Percentiles rank a stretch among this genome's conserved stretches.
Evolutionary conservation across 1,140 invertebrate species (phyloP).

Genomic region (Drosophila tristis): DNA sequence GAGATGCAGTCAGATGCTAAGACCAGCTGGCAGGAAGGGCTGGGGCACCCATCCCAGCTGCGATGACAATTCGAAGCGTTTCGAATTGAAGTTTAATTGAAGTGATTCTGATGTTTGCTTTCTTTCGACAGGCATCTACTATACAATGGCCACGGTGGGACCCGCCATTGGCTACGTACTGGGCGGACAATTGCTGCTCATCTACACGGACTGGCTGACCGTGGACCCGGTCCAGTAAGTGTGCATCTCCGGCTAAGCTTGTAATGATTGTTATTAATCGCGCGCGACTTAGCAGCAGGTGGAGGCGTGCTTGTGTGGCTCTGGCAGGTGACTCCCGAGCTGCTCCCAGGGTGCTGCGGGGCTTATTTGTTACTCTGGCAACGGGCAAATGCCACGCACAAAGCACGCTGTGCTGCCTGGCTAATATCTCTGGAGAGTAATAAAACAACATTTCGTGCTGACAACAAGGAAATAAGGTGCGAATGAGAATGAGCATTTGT

Average conservation of each 20-base stretch:
- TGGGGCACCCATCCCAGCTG: too few species aligned
- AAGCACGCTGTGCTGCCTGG: conserved; percentile 36
- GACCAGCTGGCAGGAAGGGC: background rate
- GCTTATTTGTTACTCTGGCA: conserved; percentile 67
- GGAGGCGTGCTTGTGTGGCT: conserved; percentile 2
- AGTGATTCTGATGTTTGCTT: conserved; percentile 31
- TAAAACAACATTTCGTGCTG: conserved; percentile 84
- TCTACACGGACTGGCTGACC: conserved; percentile 90
- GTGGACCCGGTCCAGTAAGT: conserved; percentile 88
- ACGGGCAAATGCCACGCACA: conserved; percentile 63
- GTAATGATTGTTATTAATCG: conserved; percentile 74
- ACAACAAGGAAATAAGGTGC: conserved; percentile 80
- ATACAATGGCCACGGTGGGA: conserved; percentile 92
- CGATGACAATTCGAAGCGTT: conserved; percentile 1
- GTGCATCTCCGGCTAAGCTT: conserved; percentile 26
- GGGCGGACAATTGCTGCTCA: conserved; percentile 90
- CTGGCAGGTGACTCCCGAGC: conserved; percentile 58
- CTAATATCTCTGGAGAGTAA: conserved; percentile 80
- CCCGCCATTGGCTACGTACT: conserved; percentile 92
- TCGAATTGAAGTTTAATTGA: conserved; percentile 1
- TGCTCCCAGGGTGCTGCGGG: conserved; percentile 5
- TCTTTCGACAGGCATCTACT: conserved; percentile 88
- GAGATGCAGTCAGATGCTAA: conserved; percentile 62
- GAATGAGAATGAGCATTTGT: conserved; percentile 65
- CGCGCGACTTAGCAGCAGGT: conserved; percentile 14